Evolutionary conservation across 2,888 invertebrate species (phyloP).

Genomic region (Carcina quercana): DNA sequence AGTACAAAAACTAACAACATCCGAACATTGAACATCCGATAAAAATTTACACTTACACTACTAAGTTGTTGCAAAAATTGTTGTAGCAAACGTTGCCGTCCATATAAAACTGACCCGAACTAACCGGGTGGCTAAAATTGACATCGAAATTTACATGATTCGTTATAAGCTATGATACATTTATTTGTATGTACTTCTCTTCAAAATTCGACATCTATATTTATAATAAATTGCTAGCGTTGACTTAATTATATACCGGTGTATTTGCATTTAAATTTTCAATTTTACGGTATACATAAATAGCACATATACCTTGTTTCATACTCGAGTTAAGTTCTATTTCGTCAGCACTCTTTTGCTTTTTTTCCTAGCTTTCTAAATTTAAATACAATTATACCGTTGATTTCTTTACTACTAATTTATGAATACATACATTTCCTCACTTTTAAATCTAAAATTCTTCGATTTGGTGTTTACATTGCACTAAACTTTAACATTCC

Average conservation of each 20-base stretch:
- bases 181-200: slow-evolving; percentile 35
- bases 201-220: slow-evolving; percentile 66
- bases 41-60: slow-evolving; percentile 48
- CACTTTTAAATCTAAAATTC: slow-evolving; percentile 32
- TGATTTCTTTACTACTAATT: slow-evolving; percentile 25
- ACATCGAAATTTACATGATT: slow-evolving; percentile 69
- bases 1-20: slow-evolving; percentile 42
- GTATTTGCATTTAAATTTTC: slow-evolving; percentile 11
- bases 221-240: slow-evolving; percentile 46
- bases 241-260: slow-evolving; percentile 7
- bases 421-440: slow-evolving; percentile 19
- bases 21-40: slow-evolving; percentile 49
- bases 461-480: slow-evolving; percentile 60
- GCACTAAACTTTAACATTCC: slow-evolving; percentile 40
- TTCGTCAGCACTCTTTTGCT: too few relatives aligned
- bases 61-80: slow-evolving; percentile 60
- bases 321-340: too few relatives aligned
- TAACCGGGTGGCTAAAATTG: slow-evolving; percentile 56
- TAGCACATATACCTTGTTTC: too few relatives aligned
- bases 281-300: too few relatives aligned
- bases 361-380: too few relatives aligned
- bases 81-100: slow-evolving; percentile 48
- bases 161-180: slow-evolving; percentile 63
- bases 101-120: slow-evolving; percentile 9
- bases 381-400: too few relatives aligned